Conservation (phyloP, 2,113 vertebrate genomes). For the Acrocephalus arundinaceus region DNA sequence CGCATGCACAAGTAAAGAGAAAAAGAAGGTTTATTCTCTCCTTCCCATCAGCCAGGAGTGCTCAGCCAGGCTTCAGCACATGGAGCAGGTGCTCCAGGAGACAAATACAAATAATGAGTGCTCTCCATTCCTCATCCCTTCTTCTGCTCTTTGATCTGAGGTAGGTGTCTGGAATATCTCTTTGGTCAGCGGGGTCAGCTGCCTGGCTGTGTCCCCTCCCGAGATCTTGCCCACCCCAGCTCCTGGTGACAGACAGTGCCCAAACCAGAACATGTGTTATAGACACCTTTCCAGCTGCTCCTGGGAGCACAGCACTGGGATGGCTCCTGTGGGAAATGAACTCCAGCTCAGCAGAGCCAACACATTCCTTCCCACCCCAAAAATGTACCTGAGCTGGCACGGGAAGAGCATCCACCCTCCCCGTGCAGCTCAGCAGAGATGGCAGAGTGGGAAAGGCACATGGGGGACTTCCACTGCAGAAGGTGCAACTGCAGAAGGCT, state of each 20-base stretch:
- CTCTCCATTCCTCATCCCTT: fast-evolving
- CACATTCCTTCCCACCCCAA: not conserved
- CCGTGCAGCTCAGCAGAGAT: not conserved
- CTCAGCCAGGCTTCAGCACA: fast-evolving
- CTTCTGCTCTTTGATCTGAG: not conserved
- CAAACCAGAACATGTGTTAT: fast-evolving
- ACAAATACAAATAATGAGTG: not conserved
- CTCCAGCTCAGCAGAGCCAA: not conserved
- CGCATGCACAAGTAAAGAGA: not conserved
- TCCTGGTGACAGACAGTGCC: not conserved
- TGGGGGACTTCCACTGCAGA: not conserved
- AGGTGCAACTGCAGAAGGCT: not conserved
- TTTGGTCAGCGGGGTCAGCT: not conserved
- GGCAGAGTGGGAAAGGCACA: not conserved
- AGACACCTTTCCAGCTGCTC: not conserved
- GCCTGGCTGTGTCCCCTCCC: not conserved
- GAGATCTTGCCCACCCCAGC: not conserved
- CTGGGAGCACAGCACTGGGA: not conserved
- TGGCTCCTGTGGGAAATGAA: not conserved
- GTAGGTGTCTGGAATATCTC: not conserved
- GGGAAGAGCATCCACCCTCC: not conserved
- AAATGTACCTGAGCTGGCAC: not conserved
- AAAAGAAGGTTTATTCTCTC: not conserved
- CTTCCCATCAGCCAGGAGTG: not conserved
- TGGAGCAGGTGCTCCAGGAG: fast-evolving